Percentiles rank a stretch among this genome's conserved stretches.
Conservation (phyloP, 2,113 vertebrate species). For the Tyto alba region DNA sequence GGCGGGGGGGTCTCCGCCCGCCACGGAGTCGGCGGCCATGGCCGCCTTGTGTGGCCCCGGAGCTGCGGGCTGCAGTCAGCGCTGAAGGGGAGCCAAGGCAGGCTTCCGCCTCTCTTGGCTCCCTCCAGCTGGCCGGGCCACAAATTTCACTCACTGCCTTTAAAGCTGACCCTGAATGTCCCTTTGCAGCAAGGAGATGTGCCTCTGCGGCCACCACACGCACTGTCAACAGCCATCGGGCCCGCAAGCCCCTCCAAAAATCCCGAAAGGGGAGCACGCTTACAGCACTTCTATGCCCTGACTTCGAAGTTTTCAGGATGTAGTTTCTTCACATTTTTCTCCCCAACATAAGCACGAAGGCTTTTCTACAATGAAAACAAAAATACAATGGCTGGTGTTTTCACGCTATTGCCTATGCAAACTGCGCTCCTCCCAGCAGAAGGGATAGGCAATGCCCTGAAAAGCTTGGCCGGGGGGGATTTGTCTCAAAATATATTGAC, state of each 20-base stretch:
- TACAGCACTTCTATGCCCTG: rapidly evolving
- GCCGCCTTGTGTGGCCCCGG: too few relatives aligned
- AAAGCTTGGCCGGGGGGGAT: neutral
- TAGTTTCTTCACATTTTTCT: too few relatives aligned
- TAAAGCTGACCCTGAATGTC: neutral
- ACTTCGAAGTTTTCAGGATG: neutral
- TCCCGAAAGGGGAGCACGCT: rapidly evolving
- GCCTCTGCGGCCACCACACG: rapidly evolving
- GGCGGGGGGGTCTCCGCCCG: too few relatives aligned
- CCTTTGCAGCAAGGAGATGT: rapidly evolving
- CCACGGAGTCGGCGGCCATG: too few relatives aligned
- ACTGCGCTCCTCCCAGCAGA: neutral
- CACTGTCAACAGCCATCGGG: rapidly evolving
- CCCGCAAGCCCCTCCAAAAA: too few relatives aligned
- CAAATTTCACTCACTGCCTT: rapidly evolving
- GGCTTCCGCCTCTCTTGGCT: rapidly evolving
- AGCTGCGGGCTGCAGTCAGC: too few relatives aligned
- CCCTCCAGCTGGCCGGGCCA: rapidly evolving
- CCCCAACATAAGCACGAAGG: neutral
- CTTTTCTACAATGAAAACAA: neutral
- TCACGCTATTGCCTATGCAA: too few relatives aligned
- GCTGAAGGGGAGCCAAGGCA: rapidly evolving
- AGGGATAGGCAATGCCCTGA: neutral
- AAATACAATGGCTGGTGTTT: rapidly evolving
- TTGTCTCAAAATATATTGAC: neutral